phyloP scores from a whole-genome alignment of 2,113 vertebrate genomes.

The Gavialis gangeticus region DNA sequence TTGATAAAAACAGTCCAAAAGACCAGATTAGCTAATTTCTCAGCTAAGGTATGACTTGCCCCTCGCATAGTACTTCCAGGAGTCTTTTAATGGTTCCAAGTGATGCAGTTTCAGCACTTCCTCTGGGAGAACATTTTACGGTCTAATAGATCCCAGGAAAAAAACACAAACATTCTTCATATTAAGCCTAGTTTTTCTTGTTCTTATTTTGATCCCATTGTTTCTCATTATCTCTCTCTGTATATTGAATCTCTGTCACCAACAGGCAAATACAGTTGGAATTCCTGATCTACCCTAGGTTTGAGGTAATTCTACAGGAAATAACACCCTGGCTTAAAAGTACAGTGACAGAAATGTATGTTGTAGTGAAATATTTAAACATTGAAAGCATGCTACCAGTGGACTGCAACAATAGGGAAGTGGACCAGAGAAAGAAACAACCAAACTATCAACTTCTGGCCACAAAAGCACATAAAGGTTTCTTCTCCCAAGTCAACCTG shows the following conservation, averaged over 20 bases:
- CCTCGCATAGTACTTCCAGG: neutral
- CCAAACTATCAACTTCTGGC: neutral
- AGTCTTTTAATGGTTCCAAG: neutral
- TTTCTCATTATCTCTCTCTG: neutral
- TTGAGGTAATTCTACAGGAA: neutral
- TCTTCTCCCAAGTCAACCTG: neutral
- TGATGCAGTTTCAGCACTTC: neutral
- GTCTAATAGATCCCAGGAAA: neutral
- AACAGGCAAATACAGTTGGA: neutral
- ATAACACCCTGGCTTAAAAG: neutral
- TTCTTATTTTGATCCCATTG: neutral
- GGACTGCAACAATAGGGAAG: neutral
- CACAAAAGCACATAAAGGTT: neutral
- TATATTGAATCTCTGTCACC: neutral
- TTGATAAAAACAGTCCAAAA: neutral
- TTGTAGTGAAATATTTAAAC: neutral
- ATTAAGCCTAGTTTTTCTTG: neutral
- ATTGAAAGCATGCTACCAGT: rapidly evolving
- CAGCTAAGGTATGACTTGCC: neutral
- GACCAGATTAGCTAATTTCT: neutral
- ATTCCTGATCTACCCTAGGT: neutral
- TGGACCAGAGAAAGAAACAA: neutral
- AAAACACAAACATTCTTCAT: neutral
- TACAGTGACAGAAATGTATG: neutral
- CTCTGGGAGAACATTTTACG: conserved; percentile 1